Evolutionary conservation across 2,113 vertebrate genomes (phyloP).

Genomic region (Egretta garzetta): DNA sequence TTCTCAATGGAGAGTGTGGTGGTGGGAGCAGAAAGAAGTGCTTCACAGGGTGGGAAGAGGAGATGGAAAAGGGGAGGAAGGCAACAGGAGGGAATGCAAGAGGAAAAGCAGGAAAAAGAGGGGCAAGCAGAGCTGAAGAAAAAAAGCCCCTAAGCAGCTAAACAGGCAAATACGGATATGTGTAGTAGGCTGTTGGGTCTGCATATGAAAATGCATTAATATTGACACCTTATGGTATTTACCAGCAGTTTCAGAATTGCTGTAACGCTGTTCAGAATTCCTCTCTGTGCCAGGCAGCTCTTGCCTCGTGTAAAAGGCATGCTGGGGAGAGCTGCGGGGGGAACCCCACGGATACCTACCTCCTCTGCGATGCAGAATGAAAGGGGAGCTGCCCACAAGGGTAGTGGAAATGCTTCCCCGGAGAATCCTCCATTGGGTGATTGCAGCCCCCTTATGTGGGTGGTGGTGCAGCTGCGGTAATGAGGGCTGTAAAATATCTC

Average conservation of each 20-base stretch:
- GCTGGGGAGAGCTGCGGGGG: neutral
- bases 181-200: neutral
- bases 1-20: neutral
- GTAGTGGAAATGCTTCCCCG: neutral
- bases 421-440: neutral
- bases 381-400: neutral
- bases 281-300: neutral
- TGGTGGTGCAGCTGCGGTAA: neutral
- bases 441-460: neutral
- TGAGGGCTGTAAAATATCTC: neutral
- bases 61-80: neutral
- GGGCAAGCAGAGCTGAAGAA: neutral
- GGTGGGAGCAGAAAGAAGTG: neutral
- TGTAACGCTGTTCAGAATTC: neutral
- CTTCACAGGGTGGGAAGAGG: neutral
- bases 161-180: neutral
- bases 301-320: neutral
- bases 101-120: neutral
- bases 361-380: neutral
- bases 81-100: neutral
- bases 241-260: neutral
- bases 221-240: neutral
- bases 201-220: neutral
- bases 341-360: accelerated
- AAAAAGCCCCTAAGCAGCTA: neutral